Evolutionary conservation across 1,140 invertebrate genomes (phyloP), one percentile per base, ranked within the genome.

Genomic region (Agrypnia vestita): DNA sequence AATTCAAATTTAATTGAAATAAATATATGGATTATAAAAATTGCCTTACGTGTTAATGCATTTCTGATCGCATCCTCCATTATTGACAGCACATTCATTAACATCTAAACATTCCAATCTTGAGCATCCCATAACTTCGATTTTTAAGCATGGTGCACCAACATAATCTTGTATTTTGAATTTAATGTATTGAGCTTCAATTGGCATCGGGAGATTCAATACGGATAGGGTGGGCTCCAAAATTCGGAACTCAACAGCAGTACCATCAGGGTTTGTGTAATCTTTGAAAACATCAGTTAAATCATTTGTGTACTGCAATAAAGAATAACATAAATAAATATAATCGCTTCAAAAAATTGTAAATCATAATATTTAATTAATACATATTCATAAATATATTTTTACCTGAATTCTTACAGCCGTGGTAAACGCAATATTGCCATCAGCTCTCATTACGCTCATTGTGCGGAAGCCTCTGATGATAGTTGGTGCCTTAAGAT

Each of bases 71-170:
- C 97, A 99, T 17, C 96, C 96, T 9, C 97, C 97, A 86, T 99
- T 99, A 79, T 95, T 94, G 17, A 90, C 91, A 64, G 91, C 91
- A 87, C 97, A 99, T 87, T 99, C 97, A 85, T 99, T 98, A 44
- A 98, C 93, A 86, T 99, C 97, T 10, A 92, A 91, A 86, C 97
- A 99, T 84, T 97, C 96, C 80, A 97, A 90, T 81, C 96, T 91
- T 0, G 95, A 95, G 87, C 97, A 98, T 8, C 97, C 97, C 94
- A 98, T 97, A 15, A 98, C 91, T 91, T 99, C 97, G 49, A 99
- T 85, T 86, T 97, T 95, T 73, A 98, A 88, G 84, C 97, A 99
- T 3, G 97, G 97, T 6, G 96, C 96, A 3, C 92, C 93, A 6
- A 95, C 92, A 85, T 95, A 99, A 86, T 97, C 96, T 89, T 96